Base-by-base conservation (phyloP, 2,888 invertebrate genomes). In the Oxyteleia sp. region DNA sequence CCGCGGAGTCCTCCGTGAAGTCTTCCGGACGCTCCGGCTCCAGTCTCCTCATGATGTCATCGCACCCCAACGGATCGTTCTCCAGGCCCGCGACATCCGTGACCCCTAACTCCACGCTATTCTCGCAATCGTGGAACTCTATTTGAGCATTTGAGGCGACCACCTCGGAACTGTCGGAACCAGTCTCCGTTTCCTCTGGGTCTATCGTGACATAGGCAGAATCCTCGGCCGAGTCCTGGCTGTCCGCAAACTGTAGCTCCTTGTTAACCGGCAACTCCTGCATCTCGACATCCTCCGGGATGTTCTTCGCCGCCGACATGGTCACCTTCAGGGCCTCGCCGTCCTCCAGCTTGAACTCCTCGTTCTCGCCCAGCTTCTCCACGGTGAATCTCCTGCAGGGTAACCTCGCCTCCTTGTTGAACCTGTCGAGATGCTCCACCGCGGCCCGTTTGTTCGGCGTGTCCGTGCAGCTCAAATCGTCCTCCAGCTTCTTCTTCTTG, bases 1-100 rank as follows among this genome's bases (percentile, higher is more conserved):
- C 93, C 0, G 93, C 93, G 0, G 93, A 93, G 57, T 93, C 93
- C 64, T 93, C 93, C 10, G 92, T 93, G 49, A 92, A 93, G 16
- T 92, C 87, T 59, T 92, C 92, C 8, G 92, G 92, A 7, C 90
- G 80, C 29, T 91, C 92, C 0, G 90, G 86, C 64, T 91, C 91
- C 26, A 93, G 83, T 85, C 93, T 89, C 43, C 91, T 90, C 53
- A 91, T 86, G 4, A 91, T 85, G 4, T 90, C 90, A 13, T 87
- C 88, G 72, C 90, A 89, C 10, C 86, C 87, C n/a, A 89, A 71
- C 3, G 88, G 85, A 82, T 90, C 91, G 16, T 72, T 88, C 16
- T 91, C 90, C 2, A 83, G 84, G 47, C 89, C 88, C 4, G 84
- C 75, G 4, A 74, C 69, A n/a, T 84, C 87, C 11, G 88, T 84